Conservation (phyloP, 2,113 vertebrate genomes). For the Pelecanus crispus region DNA sequence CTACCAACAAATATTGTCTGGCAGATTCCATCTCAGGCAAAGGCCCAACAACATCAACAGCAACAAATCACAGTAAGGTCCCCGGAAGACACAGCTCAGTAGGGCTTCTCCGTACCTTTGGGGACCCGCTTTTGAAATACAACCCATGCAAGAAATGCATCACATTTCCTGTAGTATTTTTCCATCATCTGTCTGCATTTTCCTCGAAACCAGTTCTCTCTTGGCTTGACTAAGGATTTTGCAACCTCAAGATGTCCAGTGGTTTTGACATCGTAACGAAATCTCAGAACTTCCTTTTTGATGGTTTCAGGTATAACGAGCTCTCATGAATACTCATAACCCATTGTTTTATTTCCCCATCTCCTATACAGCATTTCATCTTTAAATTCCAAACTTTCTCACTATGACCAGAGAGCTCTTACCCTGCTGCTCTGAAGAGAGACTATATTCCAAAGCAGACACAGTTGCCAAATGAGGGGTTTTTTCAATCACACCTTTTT, state of each 20-base stretch:
- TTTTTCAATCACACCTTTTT: background rate
- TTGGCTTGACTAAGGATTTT: background rate
- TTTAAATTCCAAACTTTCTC: background rate
- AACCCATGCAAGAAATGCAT: background rate
- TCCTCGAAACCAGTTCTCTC: background rate
- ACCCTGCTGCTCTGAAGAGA: background rate
- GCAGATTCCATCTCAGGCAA: conserved; percentile 22
- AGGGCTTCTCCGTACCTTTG: background rate
- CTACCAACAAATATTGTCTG: conserved; percentile 58
- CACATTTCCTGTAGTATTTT: background rate
- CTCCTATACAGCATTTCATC: background rate
- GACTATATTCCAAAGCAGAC: background rate
- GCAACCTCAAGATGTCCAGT: background rate
- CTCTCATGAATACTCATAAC: background rate
- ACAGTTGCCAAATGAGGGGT: background rate
- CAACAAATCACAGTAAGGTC: background rate
- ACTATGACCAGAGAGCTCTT: background rate
- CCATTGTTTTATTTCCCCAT: background rate
- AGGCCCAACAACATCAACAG: background rate
- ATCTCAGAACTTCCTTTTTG: background rate
- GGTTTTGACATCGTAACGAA: background rate
- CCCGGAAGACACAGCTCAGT: background rate
- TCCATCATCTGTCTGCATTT: background rate
- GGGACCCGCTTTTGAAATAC: background rate
- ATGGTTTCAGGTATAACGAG: background rate